Evolutionary conservation across 2,113 vertebrate species (phyloP).

Genomic region (Rhea americana): DNA sequence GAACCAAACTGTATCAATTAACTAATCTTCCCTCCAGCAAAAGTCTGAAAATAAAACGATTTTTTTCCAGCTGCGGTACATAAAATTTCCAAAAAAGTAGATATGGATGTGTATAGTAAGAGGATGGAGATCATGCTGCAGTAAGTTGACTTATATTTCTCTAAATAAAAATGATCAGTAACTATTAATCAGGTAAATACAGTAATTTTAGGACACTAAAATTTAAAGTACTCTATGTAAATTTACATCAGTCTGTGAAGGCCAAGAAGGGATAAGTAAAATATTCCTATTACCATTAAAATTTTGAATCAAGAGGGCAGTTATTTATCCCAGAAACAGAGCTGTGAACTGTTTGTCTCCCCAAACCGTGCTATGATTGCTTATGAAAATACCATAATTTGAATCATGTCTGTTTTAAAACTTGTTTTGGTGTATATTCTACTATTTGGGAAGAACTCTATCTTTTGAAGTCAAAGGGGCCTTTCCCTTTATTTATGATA

Average conservation of each 20-base stretch:
- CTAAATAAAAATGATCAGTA: background rate
- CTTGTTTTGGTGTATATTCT: background rate
- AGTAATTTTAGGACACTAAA: background rate
- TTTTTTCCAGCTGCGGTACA: conserved; percentile 70
- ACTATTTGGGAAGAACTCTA: background rate
- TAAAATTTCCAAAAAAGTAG: conserved; percentile 79
- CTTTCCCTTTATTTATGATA: background rate
- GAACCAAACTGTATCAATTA: background rate
- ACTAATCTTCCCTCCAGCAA: background rate
- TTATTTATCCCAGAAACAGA: background rate
- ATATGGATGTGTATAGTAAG: conserved; percentile 84
- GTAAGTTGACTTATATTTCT: conserved; percentile 76
- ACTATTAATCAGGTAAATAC: background rate
- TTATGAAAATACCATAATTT: background rate
- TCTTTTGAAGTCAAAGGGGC: background rate
- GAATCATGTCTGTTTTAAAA: background rate
- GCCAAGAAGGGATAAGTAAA: background rate
- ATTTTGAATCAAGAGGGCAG: background rate
- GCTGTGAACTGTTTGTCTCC: background rate
- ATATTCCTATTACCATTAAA: background rate
- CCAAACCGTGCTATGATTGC: background rate
- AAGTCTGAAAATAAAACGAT: background rate
- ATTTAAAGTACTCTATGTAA: background rate
- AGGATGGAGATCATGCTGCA: conserved; percentile 91
- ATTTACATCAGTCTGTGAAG: background rate